These are phyloP conservation scores for Dendrophyllia cribrosa DNA, from an alignment of 64 coral and sea anemone species.

Conservation along the genomic window DNA sequence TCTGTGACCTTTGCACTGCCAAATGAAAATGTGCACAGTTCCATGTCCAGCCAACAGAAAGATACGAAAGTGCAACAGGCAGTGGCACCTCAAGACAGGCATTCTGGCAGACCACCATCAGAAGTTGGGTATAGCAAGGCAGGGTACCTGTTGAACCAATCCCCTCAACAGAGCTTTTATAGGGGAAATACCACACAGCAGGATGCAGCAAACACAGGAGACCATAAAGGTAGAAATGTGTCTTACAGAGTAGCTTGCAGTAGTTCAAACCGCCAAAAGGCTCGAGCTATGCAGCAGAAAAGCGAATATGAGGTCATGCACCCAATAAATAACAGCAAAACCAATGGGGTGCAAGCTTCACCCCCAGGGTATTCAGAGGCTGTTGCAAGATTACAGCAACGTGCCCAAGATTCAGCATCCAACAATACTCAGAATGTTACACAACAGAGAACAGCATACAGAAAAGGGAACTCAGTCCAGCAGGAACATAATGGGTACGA, in stretches of 20 bases:
- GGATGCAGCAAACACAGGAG: not conserved
- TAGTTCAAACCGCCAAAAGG: not conserved
- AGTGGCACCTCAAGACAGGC: not conserved
- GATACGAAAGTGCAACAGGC: not conserved
- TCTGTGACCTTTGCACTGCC: slow-evolving; percentile 23
- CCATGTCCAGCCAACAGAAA: not conserved
- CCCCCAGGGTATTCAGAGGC: not conserved
- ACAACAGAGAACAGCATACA: slow-evolving; percentile 25
- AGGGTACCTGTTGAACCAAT: not conserved
- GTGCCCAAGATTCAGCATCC: not conserved
- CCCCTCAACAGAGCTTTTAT: slow-evolving; percentile 1
- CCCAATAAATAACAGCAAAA: slow-evolving; percentile 3
- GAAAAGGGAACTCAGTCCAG: not conserved
- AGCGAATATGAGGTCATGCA: slow-evolving; percentile 15
- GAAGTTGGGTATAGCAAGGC: not conserved
- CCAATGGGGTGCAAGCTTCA: not conserved
- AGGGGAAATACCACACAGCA: not conserved
- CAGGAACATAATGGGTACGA: slow-evolving; percentile 1
- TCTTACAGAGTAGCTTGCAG: not conserved
- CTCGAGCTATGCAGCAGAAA: not conserved
- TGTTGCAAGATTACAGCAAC: slow-evolving; percentile 2
- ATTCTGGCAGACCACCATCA: not conserved
- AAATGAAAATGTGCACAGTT: not conserved
- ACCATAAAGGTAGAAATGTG: not conserved
- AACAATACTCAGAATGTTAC: not conserved